Evolutionary conservation across 2,113 vertebrate species (phyloP).

Genomic region (Pavo muticus): DNA sequence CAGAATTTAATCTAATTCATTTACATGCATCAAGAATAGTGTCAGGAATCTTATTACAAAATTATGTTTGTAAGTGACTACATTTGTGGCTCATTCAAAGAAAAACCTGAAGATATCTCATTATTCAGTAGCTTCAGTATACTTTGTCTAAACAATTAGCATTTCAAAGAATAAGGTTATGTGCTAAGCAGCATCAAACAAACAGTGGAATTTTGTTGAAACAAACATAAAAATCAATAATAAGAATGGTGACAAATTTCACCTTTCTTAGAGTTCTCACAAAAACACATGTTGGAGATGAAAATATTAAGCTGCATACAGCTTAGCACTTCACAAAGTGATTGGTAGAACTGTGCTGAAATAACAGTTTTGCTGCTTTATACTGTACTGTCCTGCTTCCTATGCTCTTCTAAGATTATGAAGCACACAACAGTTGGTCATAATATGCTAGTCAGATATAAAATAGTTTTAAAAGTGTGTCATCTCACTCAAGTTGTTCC

Average conservation of each 20-base stretch:
- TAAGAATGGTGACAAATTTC: neutral
- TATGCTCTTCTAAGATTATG: neutral
- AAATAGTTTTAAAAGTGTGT: neutral
- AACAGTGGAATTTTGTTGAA: conserved; percentile 4
- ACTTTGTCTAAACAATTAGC: neutral
- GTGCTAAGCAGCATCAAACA: neutral
- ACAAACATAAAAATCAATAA: neutral
- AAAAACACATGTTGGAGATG: neutral
- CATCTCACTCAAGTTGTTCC: neutral
- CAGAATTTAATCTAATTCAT: neutral
- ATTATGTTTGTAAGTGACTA: neutral
- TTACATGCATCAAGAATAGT: neutral
- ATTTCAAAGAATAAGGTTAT: conserved; percentile 26
- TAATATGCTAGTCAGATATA: neutral
- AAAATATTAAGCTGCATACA: neutral
- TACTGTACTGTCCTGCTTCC: neutral
- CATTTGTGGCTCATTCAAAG: neutral
- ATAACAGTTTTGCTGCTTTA: neutral
- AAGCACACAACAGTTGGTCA: neutral
- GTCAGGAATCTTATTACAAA: neutral
- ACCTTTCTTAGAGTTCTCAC: neutral
- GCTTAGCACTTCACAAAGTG: neutral
- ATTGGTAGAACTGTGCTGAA: neutral
- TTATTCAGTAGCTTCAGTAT: neutral
- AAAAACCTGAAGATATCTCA: neutral